A percentile compares a stretch with the other conserved stretches of the same genome.
Conservation (phyloP, 2,888 invertebrate genomes). For the Cantharis flavilabris region DNA sequence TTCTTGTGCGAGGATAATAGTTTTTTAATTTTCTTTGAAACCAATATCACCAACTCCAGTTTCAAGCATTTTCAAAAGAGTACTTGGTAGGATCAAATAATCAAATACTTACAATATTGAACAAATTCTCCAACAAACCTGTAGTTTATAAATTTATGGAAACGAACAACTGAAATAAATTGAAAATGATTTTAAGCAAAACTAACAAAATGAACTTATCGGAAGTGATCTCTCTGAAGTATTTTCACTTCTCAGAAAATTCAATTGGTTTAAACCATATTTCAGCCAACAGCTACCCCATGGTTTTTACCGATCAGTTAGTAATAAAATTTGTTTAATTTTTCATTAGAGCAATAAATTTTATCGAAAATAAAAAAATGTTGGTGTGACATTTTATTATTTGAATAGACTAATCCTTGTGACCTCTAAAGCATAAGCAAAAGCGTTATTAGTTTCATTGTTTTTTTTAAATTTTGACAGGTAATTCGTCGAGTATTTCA, state of each 20-base stretch:
- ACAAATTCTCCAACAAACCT: background rate
- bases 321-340: background rate
- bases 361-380: background rate
- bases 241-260: too few relatives aligned
- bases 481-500: slow-evolving; percentile 21
- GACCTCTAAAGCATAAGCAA: slow-evolving; percentile 1
- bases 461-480: slow-evolving; percentile 12
- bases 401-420: slow-evolving; percentile 2
- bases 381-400: background rate
- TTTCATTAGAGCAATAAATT: background rate
- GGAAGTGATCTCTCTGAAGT: too few relatives aligned
- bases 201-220: background rate
- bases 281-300: too few relatives aligned
- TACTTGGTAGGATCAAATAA: background rate
- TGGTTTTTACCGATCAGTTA: too few relatives aligned
- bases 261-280: too few relatives aligned
- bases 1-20: background rate
- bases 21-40: background rate
- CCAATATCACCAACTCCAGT: background rate
- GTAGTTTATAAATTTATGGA: background rate
- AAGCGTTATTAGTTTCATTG: background rate
- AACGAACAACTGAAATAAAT: background rate
- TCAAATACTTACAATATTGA: too few relatives aligned
- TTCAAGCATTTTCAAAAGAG: background rate
- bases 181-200: background rate